A percentile compares a stretch with the other conserved stretches of the same genome.
Evolutionary conservation across 2,888 invertebrate species (phyloP).

Genomic region (Lasioglossum villosulum): DNA sequence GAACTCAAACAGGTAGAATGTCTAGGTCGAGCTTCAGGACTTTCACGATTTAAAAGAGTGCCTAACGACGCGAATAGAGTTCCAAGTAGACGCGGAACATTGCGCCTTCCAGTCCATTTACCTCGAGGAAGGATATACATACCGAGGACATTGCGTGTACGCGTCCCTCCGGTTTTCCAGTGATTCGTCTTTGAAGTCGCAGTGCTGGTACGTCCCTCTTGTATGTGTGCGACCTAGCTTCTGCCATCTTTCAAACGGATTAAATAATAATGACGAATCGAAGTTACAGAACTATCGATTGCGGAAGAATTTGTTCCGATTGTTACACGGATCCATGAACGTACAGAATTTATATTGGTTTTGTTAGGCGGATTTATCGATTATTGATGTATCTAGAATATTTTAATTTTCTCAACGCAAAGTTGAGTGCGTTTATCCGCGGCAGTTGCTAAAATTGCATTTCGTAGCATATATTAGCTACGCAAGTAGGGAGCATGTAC

Average conservation of each 20-base stretch:
- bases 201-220: neutral
- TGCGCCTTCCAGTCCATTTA: constrained; percentile 55
- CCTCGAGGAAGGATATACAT: constrained; percentile 11
- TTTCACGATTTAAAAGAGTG: constrained; percentile 36
- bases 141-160: constrained; percentile 19
- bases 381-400: neutral
- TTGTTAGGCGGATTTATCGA: neutral
- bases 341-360: neutral
- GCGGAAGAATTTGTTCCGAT: neutral
- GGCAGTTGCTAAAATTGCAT: neutral
- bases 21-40: constrained; percentile 14
- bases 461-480: neutral
- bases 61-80: constrained; percentile 50
- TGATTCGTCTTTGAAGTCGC: neutral
- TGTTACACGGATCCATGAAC: neutral
- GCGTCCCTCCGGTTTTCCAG: neutral
- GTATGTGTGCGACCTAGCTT: neutral
- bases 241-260: neutral
- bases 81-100: constrained; percentile 42
- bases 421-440: neutral
- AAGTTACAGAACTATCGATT: too few relatives aligned
- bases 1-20: constrained; percentile 37
- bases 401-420: neutral
- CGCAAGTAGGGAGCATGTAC: neutral
- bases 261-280: neutral